phyloP scores from a whole-genome alignment of 2,888 invertebrate species.

The Caenorhabditis sinica region DNA sequence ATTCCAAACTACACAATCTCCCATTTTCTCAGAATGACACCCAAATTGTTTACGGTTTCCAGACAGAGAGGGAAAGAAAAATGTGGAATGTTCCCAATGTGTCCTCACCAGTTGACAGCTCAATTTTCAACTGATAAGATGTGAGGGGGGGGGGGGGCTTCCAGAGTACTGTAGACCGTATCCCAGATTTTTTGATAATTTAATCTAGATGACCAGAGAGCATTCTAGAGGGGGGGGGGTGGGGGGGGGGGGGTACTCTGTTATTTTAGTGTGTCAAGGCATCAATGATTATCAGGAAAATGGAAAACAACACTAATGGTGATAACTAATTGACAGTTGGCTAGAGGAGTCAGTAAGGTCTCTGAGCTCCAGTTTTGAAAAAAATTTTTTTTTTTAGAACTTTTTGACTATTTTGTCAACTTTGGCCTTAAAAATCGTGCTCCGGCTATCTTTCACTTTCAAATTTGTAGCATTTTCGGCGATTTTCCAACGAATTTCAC shows the following conservation, averaged over 20 bases:
- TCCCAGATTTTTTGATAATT: neutral
- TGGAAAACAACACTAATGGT: neutral
- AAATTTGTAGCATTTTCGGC: too few relatives aligned
- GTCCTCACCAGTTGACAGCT: neutral
- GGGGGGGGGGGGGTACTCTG: too few relatives aligned
- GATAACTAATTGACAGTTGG: conserved; percentile 13
- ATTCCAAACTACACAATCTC: neutral
- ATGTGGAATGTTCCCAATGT: conserved; percentile 17
- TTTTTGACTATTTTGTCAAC: too few relatives aligned
- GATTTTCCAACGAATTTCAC: neutral
- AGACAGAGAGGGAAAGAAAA: too few relatives aligned
- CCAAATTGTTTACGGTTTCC: neutral
- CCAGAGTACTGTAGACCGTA: neutral
- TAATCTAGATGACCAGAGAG: conserved; percentile 12
- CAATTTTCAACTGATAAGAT: neutral
- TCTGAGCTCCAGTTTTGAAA: too few relatives aligned
- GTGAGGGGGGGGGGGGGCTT: neutral
- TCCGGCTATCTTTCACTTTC: too few relatives aligned
- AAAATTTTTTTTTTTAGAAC: neutral
- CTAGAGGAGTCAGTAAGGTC: neutral
- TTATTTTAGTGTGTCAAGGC: conserved; percentile 1
- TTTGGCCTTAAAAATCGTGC: too few relatives aligned
- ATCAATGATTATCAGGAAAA: conserved; percentile 29
- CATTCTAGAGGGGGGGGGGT: too few relatives aligned
- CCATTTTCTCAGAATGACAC: neutral